A percentile compares a stretch with the other conserved stretches of the same genome.
These are phyloP conservation scores for Saccostrea cuccullata DNA, from an alignment of 1,140 invertebrate species.

Conservation along the genomic window DNA sequence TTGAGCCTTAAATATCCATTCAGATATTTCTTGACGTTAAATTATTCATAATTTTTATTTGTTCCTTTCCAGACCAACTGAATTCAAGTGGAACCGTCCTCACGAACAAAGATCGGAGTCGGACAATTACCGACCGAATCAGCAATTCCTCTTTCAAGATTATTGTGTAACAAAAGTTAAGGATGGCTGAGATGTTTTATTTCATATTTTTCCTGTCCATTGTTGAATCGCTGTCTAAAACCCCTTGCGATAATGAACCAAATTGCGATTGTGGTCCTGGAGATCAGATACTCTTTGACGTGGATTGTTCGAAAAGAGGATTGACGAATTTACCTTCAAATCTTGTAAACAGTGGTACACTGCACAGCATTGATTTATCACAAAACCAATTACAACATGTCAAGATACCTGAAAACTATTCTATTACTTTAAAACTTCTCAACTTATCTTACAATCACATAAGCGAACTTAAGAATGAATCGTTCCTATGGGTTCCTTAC, in stretches of 20 bases:
- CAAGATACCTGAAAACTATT: neutral
- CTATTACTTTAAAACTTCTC: neutral
- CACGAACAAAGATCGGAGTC: too few relatives aligned
- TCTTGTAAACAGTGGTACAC: neutral
- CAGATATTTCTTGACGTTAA: too few relatives aligned
- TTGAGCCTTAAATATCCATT: too few relatives aligned
- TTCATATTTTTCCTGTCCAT: neutral
- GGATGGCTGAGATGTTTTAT: neutral
- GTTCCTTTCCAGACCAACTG: too few relatives aligned
- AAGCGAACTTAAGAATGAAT: neutral
- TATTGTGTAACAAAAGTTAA: neutral
- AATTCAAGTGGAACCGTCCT: too few relatives aligned
- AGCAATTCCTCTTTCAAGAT: too few relatives aligned
- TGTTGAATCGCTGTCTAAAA: neutral
- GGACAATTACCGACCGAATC: too few relatives aligned
- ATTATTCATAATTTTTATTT: too few relatives aligned
- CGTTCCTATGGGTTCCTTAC: neutral
- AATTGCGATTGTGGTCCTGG: neutral
- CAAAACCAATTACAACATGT: neutral
- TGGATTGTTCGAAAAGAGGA: neutral
- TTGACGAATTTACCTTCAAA: neutral
- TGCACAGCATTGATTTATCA: slow-evolving; percentile 3
- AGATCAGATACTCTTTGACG: neutral
- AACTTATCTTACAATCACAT: slow-evolving; percentile 11
- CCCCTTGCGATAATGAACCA: neutral